A percentile compares a stretch with the other conserved stretches of the same genome.
These are phyloP conservation scores for Poeciliopsis paucimaculata DNA, from an alignment of 2,797 vertebrate species.

Conservation along the genomic window DNA sequence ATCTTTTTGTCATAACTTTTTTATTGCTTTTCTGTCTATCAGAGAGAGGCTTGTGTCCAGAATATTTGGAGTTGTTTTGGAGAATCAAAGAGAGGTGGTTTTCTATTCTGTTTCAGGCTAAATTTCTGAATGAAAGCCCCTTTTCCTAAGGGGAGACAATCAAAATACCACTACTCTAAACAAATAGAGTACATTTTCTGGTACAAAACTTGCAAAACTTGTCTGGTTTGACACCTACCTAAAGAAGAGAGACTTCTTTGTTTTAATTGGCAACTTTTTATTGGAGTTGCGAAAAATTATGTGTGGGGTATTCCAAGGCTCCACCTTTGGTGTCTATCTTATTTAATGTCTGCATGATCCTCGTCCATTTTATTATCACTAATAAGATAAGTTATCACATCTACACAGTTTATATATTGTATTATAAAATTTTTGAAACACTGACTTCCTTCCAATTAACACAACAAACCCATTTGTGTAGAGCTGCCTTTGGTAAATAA, in stretches of 20 bases:
- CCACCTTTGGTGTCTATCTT: not conserved
- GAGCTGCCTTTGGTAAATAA: not conserved
- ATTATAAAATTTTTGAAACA: not conserved
- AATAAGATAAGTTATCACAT: not conserved
- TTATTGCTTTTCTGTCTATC: not conserved
- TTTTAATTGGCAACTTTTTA: not conserved
- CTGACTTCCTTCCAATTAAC: not conserved
- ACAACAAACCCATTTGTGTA: not conserved
- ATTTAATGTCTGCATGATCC: not conserved
- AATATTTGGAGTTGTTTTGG: not conserved
- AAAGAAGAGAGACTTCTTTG: not conserved
- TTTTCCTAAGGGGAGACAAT: not conserved
- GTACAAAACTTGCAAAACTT: not conserved
- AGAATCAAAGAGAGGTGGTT: not conserved
- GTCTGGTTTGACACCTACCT: not conserved
- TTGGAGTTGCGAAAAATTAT: not conserved
- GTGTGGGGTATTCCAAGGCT: not conserved
- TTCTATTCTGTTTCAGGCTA: not conserved
- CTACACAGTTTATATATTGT: not conserved
- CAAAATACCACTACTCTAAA: constrained; percentile 1
- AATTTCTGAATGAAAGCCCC: not conserved
- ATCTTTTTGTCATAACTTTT: not conserved
- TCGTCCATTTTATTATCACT: not conserved
- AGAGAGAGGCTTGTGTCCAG: not conserved
- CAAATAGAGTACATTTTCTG: not conserved